Conservation (phyloP, 2,113 vertebrate species). For the Semnopithecus entellus region DNA sequence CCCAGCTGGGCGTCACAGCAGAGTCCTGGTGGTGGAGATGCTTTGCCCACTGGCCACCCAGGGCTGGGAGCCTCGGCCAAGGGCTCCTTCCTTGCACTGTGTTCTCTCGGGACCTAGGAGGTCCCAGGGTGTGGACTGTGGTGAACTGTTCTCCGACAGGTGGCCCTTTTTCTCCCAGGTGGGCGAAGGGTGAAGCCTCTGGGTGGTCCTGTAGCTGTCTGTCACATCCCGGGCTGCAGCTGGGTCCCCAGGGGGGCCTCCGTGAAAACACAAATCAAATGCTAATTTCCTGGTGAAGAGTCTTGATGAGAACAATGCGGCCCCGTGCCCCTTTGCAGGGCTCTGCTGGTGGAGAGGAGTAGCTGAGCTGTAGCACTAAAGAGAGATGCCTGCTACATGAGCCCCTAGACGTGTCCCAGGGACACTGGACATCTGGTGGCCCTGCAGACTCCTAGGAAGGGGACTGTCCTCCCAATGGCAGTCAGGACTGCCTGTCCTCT, state of each 20-base stretch:
- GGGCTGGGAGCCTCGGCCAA: too few relatives aligned
- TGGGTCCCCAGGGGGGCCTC: fast-evolving
- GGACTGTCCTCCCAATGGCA: fast-evolving
- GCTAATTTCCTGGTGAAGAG: neutral
- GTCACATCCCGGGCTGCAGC: too few relatives aligned
- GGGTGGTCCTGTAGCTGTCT: too few relatives aligned
- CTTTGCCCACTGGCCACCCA: neutral
- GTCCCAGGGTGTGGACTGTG: neutral
- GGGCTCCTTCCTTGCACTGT: neutral
- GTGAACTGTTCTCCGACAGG: fast-evolving
- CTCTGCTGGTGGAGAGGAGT: fast-evolving
- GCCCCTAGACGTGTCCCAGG: fast-evolving
- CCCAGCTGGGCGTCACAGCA: fast-evolving
- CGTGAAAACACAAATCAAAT: neutral
- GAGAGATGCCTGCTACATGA: neutral
- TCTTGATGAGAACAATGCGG: fast-evolving
- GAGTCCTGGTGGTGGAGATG: too few relatives aligned
- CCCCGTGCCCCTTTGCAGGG: fast-evolving
- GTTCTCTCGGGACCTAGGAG: too few relatives aligned
- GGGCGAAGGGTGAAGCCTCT: neutral
- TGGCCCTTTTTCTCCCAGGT: fast-evolving
- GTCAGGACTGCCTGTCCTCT: fast-evolving
- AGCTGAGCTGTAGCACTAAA: fast-evolving
- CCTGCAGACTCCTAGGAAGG: neutral
- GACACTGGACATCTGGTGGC: fast-evolving